Base-by-base conservation (phyloP, 2,888 invertebrate genomes). In the Dryobota labecula region DNA sequence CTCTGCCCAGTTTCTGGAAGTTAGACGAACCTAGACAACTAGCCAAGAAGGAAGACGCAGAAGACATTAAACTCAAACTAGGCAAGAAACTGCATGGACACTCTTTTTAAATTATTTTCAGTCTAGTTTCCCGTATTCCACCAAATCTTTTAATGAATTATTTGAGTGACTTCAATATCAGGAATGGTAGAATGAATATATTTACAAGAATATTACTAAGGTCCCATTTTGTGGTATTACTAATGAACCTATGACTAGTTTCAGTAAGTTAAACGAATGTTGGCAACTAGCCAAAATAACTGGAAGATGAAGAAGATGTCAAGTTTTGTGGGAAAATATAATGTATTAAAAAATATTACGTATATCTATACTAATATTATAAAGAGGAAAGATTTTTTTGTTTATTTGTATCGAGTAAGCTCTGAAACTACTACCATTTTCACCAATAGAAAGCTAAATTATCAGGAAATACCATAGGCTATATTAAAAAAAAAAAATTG, bases 161-260 rank as follows among this genome's bases (percentile, higher is more conserved):
- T 15, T 51, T 53, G 27, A 33, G 20, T 67, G 38, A 68, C 43
- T 36, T 33, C 33, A 27, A n/a, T 27, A 43, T 24, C 30, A 54
- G 18, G 38, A 33, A 38, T n/a, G 24, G 38, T 1, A 56, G 43
- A 58, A 58, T 53, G 18, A n/a, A 36, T 33, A 6, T 15, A 15
- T 15, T 36, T 18, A 2, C 8, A n/a, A n/a, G 11, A 41, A 36
- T 20, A 60, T 68, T 54, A 76, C 11, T 69, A 54, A 60, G 58
- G 41, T 20, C 53, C 36, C 24, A 45, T 74, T 70, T 76, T 20
- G 45, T 45, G 13, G 8, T 27, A 70, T 75, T 62, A 77, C 41
- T 75, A 70, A 75, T 41, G 45, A 38, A 51, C 7, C 49, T n/a
- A 27, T 41, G 74, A 56, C 18, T 8, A 62, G 38, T 41, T 47